phyloP scores from a whole-genome alignment of 2,797 vertebrate genomes.

The Lophura swinhoii region DNA sequence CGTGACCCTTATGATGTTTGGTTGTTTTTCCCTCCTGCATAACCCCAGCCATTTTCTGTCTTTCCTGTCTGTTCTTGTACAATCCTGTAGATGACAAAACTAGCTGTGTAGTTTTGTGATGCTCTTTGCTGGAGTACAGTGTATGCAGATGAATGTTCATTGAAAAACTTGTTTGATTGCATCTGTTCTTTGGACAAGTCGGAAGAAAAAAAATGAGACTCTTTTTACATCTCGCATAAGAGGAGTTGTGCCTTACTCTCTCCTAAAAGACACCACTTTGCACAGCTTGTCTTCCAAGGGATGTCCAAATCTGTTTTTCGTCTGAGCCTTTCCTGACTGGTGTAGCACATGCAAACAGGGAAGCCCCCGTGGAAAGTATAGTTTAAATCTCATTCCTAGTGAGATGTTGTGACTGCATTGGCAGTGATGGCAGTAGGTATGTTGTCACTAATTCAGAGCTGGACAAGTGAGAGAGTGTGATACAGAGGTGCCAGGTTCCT shows the following conservation, averaged over 20 bases:
- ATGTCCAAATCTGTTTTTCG: not conserved
- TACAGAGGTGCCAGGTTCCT: not conserved
- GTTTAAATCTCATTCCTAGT: not conserved
- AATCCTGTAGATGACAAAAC: constrained; percentile 31
- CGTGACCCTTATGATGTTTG: not conserved
- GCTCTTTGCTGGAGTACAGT: not conserved
- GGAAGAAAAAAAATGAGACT: not conserved
- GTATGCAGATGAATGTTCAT: not conserved
- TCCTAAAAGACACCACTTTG: not conserved
- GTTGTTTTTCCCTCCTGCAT: not conserved
- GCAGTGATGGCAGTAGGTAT: not conserved
- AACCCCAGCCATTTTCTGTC: not conserved
- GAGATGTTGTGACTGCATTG: not conserved
- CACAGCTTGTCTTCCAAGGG: not conserved
- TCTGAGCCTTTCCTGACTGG: not conserved
- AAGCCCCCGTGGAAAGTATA: not conserved
- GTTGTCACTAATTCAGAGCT: not conserved
- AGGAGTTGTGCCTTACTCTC: not conserved
- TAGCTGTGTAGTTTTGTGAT: constrained; percentile 56
- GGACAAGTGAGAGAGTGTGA: not conserved
- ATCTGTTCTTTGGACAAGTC: not conserved
- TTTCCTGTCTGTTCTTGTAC: constrained; percentile 14
- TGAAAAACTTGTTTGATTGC: constrained; percentile 19
- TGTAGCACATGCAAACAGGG: not conserved
- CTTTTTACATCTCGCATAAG: not conserved